Percentiles rank a stretch among this genome's conserved stretches.
Evolutionary conservation across 2,888 invertebrate genomes (phyloP).

Genomic region (Lochmaea capreae): DNA sequence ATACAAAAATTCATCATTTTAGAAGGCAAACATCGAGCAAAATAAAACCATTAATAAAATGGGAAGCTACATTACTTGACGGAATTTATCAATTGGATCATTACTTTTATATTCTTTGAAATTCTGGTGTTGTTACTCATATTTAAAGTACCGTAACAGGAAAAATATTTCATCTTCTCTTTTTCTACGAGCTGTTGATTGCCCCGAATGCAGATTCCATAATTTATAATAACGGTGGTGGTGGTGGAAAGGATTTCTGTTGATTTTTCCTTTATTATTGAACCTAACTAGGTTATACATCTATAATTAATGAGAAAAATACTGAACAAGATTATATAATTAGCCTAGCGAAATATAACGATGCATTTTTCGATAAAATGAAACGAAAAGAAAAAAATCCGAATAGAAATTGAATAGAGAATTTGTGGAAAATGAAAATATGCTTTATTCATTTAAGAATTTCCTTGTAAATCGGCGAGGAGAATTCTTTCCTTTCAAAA

Average conservation of each 20-base stretch:
- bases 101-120: too few species aligned
- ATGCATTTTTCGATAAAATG: constrained; percentile 11
- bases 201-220: background rate
- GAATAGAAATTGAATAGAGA: constrained; percentile 47
- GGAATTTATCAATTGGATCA: too few species aligned
- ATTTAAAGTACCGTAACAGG: background rate
- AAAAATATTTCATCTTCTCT: too few species aligned
- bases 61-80: too few species aligned
- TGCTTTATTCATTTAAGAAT: constrained; percentile 53
- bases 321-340: constrained; percentile 13
- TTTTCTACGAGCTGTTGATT: background rate
- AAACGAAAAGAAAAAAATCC: constrained; percentile 28
- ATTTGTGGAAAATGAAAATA: constrained; percentile 54
- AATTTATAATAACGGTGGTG: background rate
- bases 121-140: too few species aligned
- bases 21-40: too few species aligned
- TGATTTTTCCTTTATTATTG: background rate
- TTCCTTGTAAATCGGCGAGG: constrained; percentile 49
- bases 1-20: too few species aligned
- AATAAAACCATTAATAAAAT: too few species aligned
- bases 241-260: background rate
- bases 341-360: constrained; percentile 5
- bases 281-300: background rate
- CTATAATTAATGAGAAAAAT: constrained; percentile 7
- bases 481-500: constrained; percentile 51